A percentile compares a stretch with the other conserved stretches of the same genome.
Conservation (phyloP, 2,113 vertebrate genomes). For the Sylvietta virens region DNA sequence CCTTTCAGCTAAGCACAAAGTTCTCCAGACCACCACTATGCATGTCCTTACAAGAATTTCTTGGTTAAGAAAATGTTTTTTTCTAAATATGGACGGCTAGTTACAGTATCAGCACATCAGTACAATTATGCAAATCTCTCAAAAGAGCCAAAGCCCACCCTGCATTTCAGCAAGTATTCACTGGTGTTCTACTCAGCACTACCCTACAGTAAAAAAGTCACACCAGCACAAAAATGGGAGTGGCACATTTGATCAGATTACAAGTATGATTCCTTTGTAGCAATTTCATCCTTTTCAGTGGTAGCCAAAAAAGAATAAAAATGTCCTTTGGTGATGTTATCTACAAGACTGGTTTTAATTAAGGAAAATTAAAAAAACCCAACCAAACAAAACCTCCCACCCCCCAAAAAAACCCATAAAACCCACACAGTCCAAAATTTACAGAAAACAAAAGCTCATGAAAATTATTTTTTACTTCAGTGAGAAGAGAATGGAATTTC, state of each 20-base stretch:
- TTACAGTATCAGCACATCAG: neutral
- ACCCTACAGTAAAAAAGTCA: neutral
- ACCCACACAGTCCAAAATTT: rapidly evolving
- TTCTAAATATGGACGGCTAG: neutral
- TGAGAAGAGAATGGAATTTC: neutral
- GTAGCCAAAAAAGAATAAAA: neutral
- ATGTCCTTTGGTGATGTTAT: neutral
- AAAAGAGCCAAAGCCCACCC: neutral
- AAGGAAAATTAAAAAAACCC: neutral
- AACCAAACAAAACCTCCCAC: neutral
- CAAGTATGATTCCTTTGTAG: neutral
- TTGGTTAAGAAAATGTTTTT: neutral
- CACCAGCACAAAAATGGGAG: constrained; percentile 35
- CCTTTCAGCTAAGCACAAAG: neutral
- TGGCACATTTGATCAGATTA: neutral
- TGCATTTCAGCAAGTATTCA: neutral
- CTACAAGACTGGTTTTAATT: neutral
- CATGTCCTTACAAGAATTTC: neutral
- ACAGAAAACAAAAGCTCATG: neutral
- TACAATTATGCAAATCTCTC: neutral
- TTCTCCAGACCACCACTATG: neutral
- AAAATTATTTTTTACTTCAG: neutral
- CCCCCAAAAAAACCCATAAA: rapidly evolving
- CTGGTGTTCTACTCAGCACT: neutral
- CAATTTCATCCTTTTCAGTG: neutral